Evolutionary conservation across 2,113 vertebrate genomes (phyloP).

Genomic region (Varanus salvator): DNA sequence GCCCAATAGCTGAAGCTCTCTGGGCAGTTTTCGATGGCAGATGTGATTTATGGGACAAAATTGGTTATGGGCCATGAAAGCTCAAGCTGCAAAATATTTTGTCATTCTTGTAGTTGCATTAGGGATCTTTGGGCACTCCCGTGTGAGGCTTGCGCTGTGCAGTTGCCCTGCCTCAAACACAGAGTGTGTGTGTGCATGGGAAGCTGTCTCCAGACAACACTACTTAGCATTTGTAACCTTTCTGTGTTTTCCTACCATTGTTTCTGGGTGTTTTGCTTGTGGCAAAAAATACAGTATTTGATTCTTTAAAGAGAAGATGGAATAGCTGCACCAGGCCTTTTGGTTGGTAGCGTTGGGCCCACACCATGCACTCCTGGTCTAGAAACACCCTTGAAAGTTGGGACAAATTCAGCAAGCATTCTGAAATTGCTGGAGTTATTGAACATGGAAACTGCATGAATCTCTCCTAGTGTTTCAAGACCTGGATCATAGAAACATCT

Average conservation of each 20-base stretch:
- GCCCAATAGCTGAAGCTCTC: no score
- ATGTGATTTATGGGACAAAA: neutral
- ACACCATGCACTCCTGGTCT: neutral
- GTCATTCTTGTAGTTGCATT: neutral
- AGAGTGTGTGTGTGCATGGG: neutral
- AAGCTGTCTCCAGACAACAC: neutral
- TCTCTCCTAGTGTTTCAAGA: slow-evolving; percentile 27
- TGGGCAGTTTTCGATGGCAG: no score
- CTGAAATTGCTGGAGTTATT: neutral
- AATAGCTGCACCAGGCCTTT: neutral
- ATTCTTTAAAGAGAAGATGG: neutral
- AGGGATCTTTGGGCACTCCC: neutral
- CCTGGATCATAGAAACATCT: neutral
- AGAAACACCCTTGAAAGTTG: neutral
- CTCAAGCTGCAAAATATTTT: neutral
- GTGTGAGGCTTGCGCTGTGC: neutral
- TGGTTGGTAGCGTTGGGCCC: no score
- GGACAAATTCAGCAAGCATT: neutral
- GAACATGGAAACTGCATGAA: slow-evolving; percentile 27
- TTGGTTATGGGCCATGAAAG: neutral
- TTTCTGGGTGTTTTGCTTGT: neutral
- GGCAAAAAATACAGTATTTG: neutral
- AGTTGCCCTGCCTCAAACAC: neutral
- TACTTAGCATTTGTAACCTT: neutral
- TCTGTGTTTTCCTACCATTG: neutral